A percentile compares a stretch with the other conserved stretches of the same genome.
These are phyloP conservation scores for Albula glossodonta DNA, from an alignment of 2,113 vertebrate species.

Conservation along the genomic window DNA sequence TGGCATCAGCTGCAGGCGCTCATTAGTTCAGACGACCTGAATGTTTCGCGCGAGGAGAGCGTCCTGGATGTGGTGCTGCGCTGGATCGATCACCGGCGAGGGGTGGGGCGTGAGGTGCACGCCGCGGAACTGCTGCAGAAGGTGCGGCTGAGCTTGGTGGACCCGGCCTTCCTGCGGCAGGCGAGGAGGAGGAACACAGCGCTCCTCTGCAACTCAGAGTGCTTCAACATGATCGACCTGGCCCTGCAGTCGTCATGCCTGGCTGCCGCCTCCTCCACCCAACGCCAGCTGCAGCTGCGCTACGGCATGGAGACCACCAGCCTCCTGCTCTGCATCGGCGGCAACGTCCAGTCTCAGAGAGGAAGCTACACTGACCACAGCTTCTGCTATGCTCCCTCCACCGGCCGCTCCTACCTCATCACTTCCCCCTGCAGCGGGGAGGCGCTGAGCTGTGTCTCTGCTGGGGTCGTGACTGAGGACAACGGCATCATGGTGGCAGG, in stretches of 20 bases:
- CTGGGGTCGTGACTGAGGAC: slow-evolving; percentile 79
- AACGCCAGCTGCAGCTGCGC: slow-evolving; percentile 70
- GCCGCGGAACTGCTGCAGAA: slow-evolving; percentile 85
- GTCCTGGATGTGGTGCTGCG: slow-evolving; percentile 88
- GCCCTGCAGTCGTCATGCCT: slow-evolving; percentile 71
- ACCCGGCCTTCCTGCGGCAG: slow-evolving; percentile 79
- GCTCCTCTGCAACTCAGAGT: slow-evolving; percentile 78
- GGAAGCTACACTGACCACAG: slow-evolving; percentile 80
- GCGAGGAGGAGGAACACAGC: slow-evolving; percentile 79
- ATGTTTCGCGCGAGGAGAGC: slow-evolving; percentile 87
- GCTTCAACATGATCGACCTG: slow-evolving; percentile 68
- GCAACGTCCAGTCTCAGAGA: slow-evolving; percentile 69
- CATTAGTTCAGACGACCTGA: slow-evolving; percentile 89
- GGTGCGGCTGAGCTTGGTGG: slow-evolving; percentile 83
- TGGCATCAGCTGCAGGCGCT: slow-evolving; percentile 81
- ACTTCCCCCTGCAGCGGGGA: slow-evolving; percentile 78
- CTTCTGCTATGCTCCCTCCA: slow-evolving; percentile 79
- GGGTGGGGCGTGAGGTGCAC: slow-evolving; percentile 62
- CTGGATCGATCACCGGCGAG: slow-evolving; percentile 80
- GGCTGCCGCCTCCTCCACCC: slow-evolving; percentile 55
- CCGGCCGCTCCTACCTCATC: slow-evolving; percentile 77
- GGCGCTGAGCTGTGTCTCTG: slow-evolving; percentile 69
- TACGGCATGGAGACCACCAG: slow-evolving; percentile 88
- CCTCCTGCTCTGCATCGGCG: slow-evolving; percentile 84
- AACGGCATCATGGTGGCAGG: slow-evolving; percentile 80